A percentile compares a stretch with the other conserved stretches of the same genome.
Conservation (phyloP, 1,140 invertebrate species). For the Drosophila melanica region DNA sequence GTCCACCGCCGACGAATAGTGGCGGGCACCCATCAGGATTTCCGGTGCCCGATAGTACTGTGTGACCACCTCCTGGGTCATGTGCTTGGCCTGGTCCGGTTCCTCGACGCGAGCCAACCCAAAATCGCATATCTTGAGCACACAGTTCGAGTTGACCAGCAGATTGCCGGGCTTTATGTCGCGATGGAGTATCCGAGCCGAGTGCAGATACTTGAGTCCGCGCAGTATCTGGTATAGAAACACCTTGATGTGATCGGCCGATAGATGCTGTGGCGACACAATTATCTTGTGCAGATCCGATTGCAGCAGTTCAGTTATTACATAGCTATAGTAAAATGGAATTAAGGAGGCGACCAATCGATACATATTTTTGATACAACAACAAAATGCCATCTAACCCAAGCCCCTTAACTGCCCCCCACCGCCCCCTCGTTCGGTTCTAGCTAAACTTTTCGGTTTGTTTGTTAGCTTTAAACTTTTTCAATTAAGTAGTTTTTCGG, state of each 20-base stretch:
- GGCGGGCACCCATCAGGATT: constrained; percentile 98
- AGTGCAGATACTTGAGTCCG: constrained; percentile 99
- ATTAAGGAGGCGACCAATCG: constrained; percentile 56
- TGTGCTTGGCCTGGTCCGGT: constrained; percentile 94
- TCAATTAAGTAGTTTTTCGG: constrained; percentile 58
- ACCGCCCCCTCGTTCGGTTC: too few relatives aligned
- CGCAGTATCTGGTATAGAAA: constrained; percentile 99
- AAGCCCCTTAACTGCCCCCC: too few relatives aligned
- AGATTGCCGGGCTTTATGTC: constrained; percentile 99
- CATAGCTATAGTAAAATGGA: constrained; percentile 90
- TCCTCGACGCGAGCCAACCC: constrained; percentile 96
- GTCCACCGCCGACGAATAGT: constrained; percentile 98
- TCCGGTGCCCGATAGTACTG: constrained; percentile 99
- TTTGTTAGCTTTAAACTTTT: constrained; percentile 70
- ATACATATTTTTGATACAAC: too few relatives aligned
- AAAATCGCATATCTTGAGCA: constrained; percentile 99
- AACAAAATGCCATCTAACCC: not conserved
- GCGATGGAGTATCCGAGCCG: constrained; percentile 97
- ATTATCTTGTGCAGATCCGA: constrained; percentile 99
- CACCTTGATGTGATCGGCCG: constrained; percentile 99
- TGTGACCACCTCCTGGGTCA: constrained; percentile 99
- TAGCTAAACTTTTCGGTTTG: constrained; percentile 31
- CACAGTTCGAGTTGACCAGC: constrained; percentile 99
- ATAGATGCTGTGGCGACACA: constrained; percentile 98
- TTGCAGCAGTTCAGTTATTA: constrained; percentile 99